Base-by-base conservation (phyloP, 1,140 invertebrate species). In the Megathymus violae region DNA sequence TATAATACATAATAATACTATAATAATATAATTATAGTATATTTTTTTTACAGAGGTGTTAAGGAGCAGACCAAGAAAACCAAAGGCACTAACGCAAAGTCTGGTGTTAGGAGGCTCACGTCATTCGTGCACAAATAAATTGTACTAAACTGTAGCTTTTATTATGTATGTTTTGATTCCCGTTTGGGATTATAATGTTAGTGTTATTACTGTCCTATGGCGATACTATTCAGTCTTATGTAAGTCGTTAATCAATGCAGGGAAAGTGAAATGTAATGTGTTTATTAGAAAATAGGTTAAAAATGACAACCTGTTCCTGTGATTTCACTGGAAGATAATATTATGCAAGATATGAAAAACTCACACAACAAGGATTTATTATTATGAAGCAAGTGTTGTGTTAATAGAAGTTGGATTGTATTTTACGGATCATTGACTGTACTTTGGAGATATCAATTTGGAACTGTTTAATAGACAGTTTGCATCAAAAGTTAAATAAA, bases 61-160 rank as follows among this genome's bases (percentile, higher is more conserved):
- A 91, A 91, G 71, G 91, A 91, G 67, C 84, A 91, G 67, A 86
- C 82, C 25, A 88, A 85, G 73, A 92, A 91, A 74, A 82, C 81
- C 64, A 83, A 88, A 78, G 89, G 85, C 64, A 68, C 64, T 67
- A 58, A 67, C 38, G 60, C 74, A 16, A 88, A 89, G 66, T 78
- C 85, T 13, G 86, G 79, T 15, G 77, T 87, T 36, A 82, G 71
- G 63, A 75, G 85, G 68, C 80, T 90, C 65, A 82, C 88, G 13
- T 84, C 88, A 15, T 66, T 88, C 67, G 85, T 87, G 71, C 76
- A 88, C 78, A 88, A 88, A 77, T 90, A 81, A 75, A n/a, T 68
- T 58, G 31, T 31, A 31, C 14, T 38, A 40, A 15, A 44, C 27
- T 22, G 46, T 46, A 58, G 51, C 50, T 62, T 38, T 56, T 67